These are phyloP conservation scores for Rhea pennata DNA, from an alignment of 2,113 vertebrate genomes.

Conservation along the genomic window DNA sequence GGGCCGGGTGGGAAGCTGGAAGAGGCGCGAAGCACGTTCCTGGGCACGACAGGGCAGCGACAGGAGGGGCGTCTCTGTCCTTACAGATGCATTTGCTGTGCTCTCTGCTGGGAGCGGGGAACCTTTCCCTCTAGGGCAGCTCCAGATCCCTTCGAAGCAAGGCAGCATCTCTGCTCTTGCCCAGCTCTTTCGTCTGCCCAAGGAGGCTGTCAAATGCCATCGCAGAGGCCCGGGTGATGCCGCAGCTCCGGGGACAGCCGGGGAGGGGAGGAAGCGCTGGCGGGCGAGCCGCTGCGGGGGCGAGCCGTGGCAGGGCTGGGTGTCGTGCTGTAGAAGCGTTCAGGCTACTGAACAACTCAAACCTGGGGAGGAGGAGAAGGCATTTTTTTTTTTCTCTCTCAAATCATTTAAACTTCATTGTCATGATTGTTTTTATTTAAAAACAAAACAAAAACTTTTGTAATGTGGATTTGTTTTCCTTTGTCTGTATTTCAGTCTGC, in stretches of 20 bases:
- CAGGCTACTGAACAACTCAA: neutral
- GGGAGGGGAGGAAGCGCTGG: neutral
- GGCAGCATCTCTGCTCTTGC: neutral
- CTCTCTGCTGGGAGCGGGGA: constrained; percentile 4
- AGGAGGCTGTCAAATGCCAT: neutral
- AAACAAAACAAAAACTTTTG: constrained; percentile 64
- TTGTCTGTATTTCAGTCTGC: constrained; percentile 56
- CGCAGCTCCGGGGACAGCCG: neutral
- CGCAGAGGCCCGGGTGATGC: neutral
- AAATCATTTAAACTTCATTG: constrained; percentile 52
- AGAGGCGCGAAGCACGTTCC: neutral
- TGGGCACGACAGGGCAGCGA: neutral
- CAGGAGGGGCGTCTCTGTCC: neutral
- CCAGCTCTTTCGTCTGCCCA: neutral
- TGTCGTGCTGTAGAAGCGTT: neutral
- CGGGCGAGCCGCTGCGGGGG: rapidly evolving
- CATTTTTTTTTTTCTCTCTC: constrained; percentile 22
- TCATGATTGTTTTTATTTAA: constrained; percentile 69
- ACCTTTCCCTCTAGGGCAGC: constrained; percentile 42
- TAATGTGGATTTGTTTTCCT: constrained; percentile 66
- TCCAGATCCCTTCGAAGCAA: constrained; percentile 21
- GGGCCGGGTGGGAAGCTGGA: neutral
- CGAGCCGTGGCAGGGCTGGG: neutral
- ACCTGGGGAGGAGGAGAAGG: constrained; percentile 44
- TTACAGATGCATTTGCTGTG: neutral